Conservation (phyloP, 2,888 invertebrate species). For the Allolobophora icterica region DNA sequence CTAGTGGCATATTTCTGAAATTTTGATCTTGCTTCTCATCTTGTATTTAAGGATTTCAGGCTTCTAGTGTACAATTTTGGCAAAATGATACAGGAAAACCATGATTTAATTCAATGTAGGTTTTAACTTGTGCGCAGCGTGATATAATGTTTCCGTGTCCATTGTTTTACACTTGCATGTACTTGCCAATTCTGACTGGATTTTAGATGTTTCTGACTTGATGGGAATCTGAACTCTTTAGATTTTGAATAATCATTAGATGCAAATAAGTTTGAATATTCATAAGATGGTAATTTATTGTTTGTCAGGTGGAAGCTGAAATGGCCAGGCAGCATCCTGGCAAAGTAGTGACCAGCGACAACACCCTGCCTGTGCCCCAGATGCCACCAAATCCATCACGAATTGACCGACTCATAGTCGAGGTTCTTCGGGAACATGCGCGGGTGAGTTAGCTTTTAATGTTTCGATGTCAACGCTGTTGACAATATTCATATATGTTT, state of each 20-base stretch:
- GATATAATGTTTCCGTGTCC: background rate
- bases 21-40: background rate
- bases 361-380: slow-evolving; percentile 77
- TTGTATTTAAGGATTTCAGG: background rate
- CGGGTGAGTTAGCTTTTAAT: slow-evolving; percentile 62
- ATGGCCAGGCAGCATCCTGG: slow-evolving; percentile 81
- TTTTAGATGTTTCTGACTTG: background rate
- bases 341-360: slow-evolving; percentile 79
- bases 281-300: slow-evolving; percentile 19
- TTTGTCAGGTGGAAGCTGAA: slow-evolving; percentile 73
- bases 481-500: background rate
- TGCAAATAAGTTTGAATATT: background rate
- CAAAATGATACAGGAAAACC: background rate
- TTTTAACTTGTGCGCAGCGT: background rate
- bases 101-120: background rate
- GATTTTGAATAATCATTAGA: background rate
- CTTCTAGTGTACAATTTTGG: background rate
- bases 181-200: too few species aligned
- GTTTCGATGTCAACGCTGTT: too few species aligned
- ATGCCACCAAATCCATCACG: slow-evolving; percentile 79
- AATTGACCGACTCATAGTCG: slow-evolving; percentile 80
- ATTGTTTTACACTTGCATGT: background rate
- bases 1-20: background rate
- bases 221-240: background rate
- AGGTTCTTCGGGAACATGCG: slow-evolving; percentile 79